These are phyloP conservation scores for Andrena chrysosceles DNA, from an alignment of 2,888 invertebrate genomes.

Conservation along the genomic window DNA sequence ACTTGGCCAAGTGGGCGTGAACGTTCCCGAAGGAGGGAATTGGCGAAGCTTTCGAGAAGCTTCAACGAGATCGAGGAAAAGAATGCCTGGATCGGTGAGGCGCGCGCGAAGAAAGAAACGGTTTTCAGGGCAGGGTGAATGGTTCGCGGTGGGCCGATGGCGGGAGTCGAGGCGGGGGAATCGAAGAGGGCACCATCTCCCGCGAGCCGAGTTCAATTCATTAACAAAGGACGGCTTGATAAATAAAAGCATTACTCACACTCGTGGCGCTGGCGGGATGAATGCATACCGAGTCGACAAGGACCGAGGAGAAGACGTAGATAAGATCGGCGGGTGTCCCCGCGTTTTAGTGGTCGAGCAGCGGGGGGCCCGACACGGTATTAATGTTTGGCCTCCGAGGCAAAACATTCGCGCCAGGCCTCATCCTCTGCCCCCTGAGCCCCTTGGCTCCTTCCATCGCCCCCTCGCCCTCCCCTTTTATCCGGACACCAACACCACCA, in stretches of 20 bases:
- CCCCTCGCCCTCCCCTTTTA: too few relatives aligned
- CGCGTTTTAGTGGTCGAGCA: constrained; percentile 84
- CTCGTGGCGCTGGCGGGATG: constrained; percentile 81
- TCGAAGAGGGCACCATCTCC: constrained; percentile 49
- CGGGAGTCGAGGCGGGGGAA: constrained; percentile 20
- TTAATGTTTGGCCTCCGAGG: constrained; percentile 84
- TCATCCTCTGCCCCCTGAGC: constrained; percentile 50
- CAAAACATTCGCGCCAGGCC: constrained; percentile 79
- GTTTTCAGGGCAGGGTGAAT: constrained; percentile 10
- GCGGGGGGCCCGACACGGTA: constrained; percentile 84
- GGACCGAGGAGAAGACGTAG: constrained; percentile 82
- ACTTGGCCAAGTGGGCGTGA: constrained; percentile 52
- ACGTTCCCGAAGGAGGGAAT: constrained; percentile 40
- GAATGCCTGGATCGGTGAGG: not conserved
- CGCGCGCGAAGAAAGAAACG: constrained; percentile 13
- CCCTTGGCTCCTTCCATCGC: constrained; percentile 24
- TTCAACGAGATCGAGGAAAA: constrained; percentile 28
- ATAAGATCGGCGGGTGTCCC: constrained; percentile 85
- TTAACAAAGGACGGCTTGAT: constrained; percentile 84
- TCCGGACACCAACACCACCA: not conserved
- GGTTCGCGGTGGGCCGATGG: constrained; percentile 14
- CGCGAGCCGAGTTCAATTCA: constrained; percentile 79
- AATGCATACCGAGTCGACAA: constrained; percentile 84
- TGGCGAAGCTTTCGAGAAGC: constrained; percentile 10
- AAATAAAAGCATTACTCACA: constrained; percentile 85